phyloP scores from a whole-genome alignment of 2,113 vertebrate genomes.

The Regulus satrapa region DNA sequence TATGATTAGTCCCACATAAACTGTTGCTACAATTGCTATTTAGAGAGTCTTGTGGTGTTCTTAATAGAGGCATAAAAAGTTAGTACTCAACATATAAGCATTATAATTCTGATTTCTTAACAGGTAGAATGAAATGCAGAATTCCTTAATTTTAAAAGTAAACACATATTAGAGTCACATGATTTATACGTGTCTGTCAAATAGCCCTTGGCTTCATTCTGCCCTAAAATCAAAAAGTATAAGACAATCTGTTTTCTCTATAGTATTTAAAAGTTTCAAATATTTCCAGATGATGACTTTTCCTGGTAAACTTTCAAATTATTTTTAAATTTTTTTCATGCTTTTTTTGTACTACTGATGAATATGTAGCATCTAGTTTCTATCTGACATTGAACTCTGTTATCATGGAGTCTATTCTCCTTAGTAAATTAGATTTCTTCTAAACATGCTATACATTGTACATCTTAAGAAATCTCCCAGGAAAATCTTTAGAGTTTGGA shows the following conservation, averaged over 20 bases:
- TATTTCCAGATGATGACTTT: not conserved
- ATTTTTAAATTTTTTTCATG: not conserved
- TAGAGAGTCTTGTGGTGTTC: not conserved
- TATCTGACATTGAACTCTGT: not conserved
- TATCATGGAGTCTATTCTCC: not conserved
- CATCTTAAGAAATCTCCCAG: not conserved
- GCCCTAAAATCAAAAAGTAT: not conserved
- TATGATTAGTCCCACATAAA: not conserved
- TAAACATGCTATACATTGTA: rapidly evolving
- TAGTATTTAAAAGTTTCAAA: not conserved
- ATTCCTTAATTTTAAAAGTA: not conserved
- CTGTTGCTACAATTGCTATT: not conserved
- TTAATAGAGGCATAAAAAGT: not conserved
- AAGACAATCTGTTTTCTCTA: not conserved
- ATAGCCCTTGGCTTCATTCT: not conserved
- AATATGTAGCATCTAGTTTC: not conserved
- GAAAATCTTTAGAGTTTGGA: not conserved
- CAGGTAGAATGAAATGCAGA: not conserved
- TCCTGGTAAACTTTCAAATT: not conserved
- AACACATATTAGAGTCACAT: not conserved
- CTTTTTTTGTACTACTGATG: not conserved
- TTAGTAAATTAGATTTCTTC: not conserved
- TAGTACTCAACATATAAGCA: not conserved
- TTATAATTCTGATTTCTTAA: not conserved
- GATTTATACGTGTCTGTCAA: not conserved